Evolutionary conservation across 1,140 invertebrate genomes (phyloP).

Genomic region (Hyphantria cunea): DNA sequence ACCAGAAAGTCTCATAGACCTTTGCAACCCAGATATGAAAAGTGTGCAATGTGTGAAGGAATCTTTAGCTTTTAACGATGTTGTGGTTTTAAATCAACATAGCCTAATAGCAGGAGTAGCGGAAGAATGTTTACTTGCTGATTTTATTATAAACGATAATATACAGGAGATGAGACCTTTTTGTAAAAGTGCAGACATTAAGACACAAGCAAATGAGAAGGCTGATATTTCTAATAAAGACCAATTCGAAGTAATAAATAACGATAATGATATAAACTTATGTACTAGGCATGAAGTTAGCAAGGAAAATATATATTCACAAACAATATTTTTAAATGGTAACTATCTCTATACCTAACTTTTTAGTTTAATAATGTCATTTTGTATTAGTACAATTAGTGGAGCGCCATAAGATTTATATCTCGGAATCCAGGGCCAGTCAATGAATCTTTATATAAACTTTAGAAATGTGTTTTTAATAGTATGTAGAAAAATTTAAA

Average conservation of each 20-base stretch:
- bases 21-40: conserved; percentile 46
- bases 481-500: too few species aligned
- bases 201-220: conserved; percentile 43
- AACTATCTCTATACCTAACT: conserved; percentile 6
- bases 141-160: conserved; percentile 53
- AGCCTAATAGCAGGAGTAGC: conserved; percentile 42
- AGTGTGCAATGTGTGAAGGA: conserved; percentile 6
- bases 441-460: too few species aligned
- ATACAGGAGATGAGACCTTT: conserved; percentile 56
- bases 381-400: too few species aligned
- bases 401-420: too few species aligned
- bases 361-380: too few species aligned
- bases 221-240: conserved; percentile 36
- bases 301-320: conserved; percentile 42
- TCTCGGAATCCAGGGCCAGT: too few species aligned
- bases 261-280: conserved; percentile 47
- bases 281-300: conserved; percentile 29
- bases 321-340: conserved; percentile 68
- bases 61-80: neutral
- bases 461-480: too few species aligned
- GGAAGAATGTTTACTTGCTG: conserved; percentile 52
- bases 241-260: conserved; percentile 38
- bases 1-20: conserved; percentile 52
- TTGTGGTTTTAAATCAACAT: conserved; percentile 2
- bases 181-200: conserved; percentile 52